Evolutionary conservation across 1,140 invertebrate genomes (phyloP).

Genomic region (Cydia amplana): DNA sequence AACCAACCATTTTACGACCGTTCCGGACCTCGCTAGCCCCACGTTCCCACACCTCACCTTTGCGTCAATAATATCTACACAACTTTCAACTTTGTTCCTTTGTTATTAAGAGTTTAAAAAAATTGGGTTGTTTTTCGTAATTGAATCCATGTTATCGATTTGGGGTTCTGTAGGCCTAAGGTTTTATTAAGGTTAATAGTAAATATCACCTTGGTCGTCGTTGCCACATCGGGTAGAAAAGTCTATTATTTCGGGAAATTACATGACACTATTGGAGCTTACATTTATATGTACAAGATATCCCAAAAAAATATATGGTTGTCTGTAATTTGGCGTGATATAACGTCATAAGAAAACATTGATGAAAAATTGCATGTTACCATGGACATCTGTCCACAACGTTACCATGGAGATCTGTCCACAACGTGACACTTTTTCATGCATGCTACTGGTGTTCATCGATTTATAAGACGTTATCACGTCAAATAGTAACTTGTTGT

Average conservation of each 20-base stretch:
- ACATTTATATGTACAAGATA: too few species aligned
- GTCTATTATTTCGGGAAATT: not conserved
- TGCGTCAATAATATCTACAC: not conserved
- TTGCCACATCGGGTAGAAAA: not conserved
- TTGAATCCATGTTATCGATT: conserved; percentile 21
- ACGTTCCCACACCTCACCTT: not conserved
- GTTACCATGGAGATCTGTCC: too few species aligned
- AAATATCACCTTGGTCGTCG: not conserved
- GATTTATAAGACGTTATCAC: too few species aligned
- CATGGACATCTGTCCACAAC: too few species aligned
- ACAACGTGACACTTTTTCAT: too few species aligned
- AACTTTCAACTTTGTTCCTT: not conserved
- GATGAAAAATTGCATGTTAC: too few species aligned
- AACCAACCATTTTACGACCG: conserved; percentile 20
- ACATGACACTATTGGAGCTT: not conserved
- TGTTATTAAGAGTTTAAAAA: not conserved
- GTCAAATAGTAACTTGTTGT: too few species aligned
- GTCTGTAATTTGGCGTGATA: too few species aligned
- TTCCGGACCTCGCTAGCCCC: not conserved
- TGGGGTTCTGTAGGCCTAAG: conserved; percentile 7
- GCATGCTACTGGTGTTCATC: too few species aligned
- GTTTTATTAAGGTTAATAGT: not conserved
- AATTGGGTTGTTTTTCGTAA: not conserved
- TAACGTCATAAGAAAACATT: too few species aligned
- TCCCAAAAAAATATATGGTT: too few species aligned